phyloP scores from a whole-genome alignment of 2,113 vertebrate species.

The Scortum barcoo region DNA sequence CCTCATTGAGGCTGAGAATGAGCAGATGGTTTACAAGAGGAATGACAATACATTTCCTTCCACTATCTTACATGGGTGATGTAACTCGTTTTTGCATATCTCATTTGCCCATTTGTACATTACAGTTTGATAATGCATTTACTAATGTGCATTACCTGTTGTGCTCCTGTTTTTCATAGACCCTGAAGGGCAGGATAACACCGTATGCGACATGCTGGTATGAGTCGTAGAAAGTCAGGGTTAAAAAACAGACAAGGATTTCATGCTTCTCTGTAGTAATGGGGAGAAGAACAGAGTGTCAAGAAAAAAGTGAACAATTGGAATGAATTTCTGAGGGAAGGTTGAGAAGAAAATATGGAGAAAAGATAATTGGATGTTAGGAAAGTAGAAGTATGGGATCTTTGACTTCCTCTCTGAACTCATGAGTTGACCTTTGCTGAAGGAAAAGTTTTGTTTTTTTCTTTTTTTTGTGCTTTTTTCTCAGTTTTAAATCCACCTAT shows the following conservation, averaged over 20 bases:
- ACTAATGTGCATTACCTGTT: neutral
- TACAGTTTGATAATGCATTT: conserved; percentile 21
- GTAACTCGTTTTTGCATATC: conserved; percentile 15
- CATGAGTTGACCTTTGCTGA: conserved; percentile 46
- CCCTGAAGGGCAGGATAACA: conserved; percentile 18
- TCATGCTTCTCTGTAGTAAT: conserved; percentile 45
- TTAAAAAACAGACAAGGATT: conserved; percentile 26
- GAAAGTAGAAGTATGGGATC: conserved; percentile 14
- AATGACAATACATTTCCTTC: conserved; percentile 19
- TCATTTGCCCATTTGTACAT: conserved; percentile 33
- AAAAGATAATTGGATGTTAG: conserved; percentile 56
- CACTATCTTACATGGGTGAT: neutral
- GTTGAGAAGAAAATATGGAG: neutral
- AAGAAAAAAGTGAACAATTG: neutral
- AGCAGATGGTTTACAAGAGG: conserved; percentile 25
- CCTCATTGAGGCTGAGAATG: conserved; percentile 31
- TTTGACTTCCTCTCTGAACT: conserved; percentile 30
- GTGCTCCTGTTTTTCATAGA: neutral
- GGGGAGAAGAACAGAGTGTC: conserved; percentile 6
- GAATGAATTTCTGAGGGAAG: conserved; percentile 12
- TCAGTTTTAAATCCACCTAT: neutral
- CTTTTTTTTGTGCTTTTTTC: no score
- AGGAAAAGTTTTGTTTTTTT: conserved; percentile 1
- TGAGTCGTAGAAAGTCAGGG: neutral
- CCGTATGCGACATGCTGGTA: neutral